phyloP scores from a whole-genome alignment of 2,797 vertebrate genomes.

The Aphelocoma californica region DNA sequence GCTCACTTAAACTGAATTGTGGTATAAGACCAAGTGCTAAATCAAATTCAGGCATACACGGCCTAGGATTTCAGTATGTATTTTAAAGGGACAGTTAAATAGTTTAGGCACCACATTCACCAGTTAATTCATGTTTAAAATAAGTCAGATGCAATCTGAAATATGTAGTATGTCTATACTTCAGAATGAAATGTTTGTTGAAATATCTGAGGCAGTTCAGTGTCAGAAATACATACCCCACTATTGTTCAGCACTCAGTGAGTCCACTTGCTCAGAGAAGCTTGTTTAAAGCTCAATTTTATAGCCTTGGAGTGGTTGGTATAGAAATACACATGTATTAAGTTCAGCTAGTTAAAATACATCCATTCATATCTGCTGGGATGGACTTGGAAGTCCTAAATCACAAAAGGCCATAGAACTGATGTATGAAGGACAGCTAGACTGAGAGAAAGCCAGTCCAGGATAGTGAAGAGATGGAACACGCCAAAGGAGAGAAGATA shows the following conservation, averaged over 20 bases:
- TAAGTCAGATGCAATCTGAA: neutral
- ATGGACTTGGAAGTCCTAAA: neutral
- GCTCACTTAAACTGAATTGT: slow-evolving; percentile 5
- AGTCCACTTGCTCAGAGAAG: neutral
- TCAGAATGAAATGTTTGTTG: neutral
- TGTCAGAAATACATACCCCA: neutral
- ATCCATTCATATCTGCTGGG: neutral
- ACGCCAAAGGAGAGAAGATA: neutral
- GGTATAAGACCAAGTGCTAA: slow-evolving; percentile 33
- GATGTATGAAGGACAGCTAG: neutral
- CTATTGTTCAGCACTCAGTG: neutral
- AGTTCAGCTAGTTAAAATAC: neutral
- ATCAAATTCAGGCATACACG: neutral
- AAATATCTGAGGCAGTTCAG: neutral
- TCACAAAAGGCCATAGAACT: neutral
- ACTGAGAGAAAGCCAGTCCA: neutral
- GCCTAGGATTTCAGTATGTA: neutral
- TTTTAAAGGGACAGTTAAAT: neutral
- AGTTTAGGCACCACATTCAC: neutral
- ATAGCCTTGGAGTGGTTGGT: neutral
- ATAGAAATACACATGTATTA: neutral
- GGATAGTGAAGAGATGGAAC: neutral
- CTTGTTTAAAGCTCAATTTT: neutral
- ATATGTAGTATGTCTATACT: neutral
- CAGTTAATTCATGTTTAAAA: neutral